A percentile compares a stretch with the other conserved stretches of the same genome.
These are phyloP conservation scores for Atractosteus spatula DNA, from an alignment of 2,113 vertebrate genomes.

Conservation along the genomic window DNA sequence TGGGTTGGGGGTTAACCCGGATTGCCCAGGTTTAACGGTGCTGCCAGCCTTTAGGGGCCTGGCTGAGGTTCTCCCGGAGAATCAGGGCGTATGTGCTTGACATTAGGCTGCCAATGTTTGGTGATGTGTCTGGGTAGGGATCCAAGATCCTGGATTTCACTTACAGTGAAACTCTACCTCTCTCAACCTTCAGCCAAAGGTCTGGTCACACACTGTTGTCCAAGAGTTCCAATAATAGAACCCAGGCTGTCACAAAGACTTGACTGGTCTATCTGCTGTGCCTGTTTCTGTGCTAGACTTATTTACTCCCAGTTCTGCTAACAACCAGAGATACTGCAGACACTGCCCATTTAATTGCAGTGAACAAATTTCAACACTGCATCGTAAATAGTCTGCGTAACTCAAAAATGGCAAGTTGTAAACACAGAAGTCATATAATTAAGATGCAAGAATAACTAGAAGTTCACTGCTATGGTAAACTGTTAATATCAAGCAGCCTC, in stretches of 20 bases:
- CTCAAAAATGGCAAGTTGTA: too few relatives aligned
- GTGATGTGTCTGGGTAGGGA: constrained; percentile 25
- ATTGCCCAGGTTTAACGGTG: background rate
- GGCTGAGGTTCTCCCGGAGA: too few relatives aligned
- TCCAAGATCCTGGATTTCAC: background rate
- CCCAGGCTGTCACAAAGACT: constrained; percentile 32
- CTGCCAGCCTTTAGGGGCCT: constrained; percentile 20
- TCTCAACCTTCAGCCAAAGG: constrained; percentile 52
- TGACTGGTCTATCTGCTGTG: constrained; percentile 34
- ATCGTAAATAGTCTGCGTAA: background rate
- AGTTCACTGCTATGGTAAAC: too few relatives aligned
- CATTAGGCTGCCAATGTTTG: constrained; percentile 41
- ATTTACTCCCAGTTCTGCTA: too few relatives aligned
- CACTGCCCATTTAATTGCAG: too few relatives aligned
- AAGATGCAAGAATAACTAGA: too few relatives aligned
- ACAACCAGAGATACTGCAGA: too few relatives aligned
- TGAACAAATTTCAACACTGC: background rate
- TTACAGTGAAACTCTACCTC: constrained; percentile 47
- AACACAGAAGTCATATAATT: too few relatives aligned
- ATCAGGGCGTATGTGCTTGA: constrained; percentile 24
- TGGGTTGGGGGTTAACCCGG: constrained; percentile 3
- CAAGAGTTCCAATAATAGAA: constrained; percentile 62
- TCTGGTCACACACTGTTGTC: constrained; percentile 59
- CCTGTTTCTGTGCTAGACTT: constrained; percentile 9
- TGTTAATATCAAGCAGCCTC: too few relatives aligned